A percentile compares a stretch with the other conserved stretches of the same genome.
phyloP scores from a whole-genome alignment of 2,113 vertebrate genomes.

The Copsychus sechellarum region DNA sequence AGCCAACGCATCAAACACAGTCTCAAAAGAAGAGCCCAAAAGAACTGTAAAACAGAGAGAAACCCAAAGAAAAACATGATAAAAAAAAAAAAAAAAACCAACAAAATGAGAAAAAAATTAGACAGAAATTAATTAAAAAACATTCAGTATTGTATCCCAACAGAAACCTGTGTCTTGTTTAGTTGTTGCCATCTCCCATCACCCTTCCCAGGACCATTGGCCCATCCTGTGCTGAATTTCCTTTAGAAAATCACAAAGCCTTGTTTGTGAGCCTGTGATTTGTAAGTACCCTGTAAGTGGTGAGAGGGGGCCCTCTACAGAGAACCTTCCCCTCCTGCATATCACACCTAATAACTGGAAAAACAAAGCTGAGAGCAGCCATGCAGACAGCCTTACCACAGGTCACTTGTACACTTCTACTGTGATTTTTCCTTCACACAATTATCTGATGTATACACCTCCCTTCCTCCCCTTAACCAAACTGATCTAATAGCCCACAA shows the following conservation, averaged over 20 bases:
- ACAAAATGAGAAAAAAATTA: constrained; percentile 62
- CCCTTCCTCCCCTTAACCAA: not conserved
- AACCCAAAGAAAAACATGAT: constrained; percentile 76
- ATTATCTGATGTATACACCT: not conserved
- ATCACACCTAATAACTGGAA: not conserved
- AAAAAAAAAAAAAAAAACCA: constrained; percentile 45
- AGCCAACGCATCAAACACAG: constrained; percentile 86
- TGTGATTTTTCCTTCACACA: not conserved
- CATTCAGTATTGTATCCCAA: constrained; percentile 1
- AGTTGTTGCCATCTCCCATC: not conserved
- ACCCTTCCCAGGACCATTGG: not conserved
- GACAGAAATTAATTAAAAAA: constrained; percentile 58
- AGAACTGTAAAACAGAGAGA: constrained; percentile 89
- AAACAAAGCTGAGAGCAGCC: not conserved
- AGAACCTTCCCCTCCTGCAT: not conserved
- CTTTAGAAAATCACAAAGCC: not conserved
- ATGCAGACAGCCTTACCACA: not conserved
- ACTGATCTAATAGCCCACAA: not conserved
- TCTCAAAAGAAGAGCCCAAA: constrained; percentile 82
- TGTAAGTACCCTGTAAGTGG: not conserved
- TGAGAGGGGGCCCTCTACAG: constrained; percentile 19
- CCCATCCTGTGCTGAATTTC: not conserved
- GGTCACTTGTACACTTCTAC: not conserved
- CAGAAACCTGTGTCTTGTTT: not conserved
- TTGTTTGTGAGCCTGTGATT: not conserved